Base-by-base conservation (phyloP, 2,888 invertebrate species). In the Aspidiotus rigidus region DNA sequence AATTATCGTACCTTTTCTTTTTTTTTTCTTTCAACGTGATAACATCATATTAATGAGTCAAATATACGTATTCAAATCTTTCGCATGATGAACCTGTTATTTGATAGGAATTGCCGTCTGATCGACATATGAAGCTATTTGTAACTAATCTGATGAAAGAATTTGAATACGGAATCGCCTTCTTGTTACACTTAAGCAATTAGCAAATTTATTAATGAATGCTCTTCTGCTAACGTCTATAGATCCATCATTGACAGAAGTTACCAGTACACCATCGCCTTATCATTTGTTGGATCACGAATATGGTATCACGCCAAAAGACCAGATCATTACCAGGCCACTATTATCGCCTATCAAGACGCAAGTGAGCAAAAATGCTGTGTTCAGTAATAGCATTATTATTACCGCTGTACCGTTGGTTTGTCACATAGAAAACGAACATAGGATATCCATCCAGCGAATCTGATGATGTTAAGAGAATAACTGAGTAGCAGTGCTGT, bases 211-310 rank as follows among this genome's bases (percentile, higher is more conserved):
- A 28, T 5, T 28, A 28, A 28, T 28, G 28, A 28, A 28, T 28
- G 5, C 28, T 28, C 17, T 62, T 62, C 15, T 42, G 10, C 15
- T 15, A 42, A 17, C 17, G 16, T 60, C 44, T 40, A n/a, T 62
- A 55, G 62, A 69, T 62, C 7, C 53, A 42, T 54, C 54, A 10
- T 17, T 61, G 13, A 62, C 61, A 7, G 41, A 54, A 55, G 41
- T 69, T 61, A 62, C 56, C 17, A 61, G 62, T n/a, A 71, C 74
- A 17, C 82, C 83, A 16, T 82, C 83, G 28, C 87, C 86, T 79
- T 87, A 87, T 74, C 90, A 91, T 79, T 83, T 91, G 75, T 83
- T 89, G 75, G 91, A 92, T 79, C 91, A 92, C 77, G 90, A 89
- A 74, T 92, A 92, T 80, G 90, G 90, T 74, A 88, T 88, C 75